Evolutionary conservation across 2,113 vertebrate genomes (phyloP), one percentile per base, ranked within the genome.

Genomic region (Coreoperca whiteheadi): DNA sequence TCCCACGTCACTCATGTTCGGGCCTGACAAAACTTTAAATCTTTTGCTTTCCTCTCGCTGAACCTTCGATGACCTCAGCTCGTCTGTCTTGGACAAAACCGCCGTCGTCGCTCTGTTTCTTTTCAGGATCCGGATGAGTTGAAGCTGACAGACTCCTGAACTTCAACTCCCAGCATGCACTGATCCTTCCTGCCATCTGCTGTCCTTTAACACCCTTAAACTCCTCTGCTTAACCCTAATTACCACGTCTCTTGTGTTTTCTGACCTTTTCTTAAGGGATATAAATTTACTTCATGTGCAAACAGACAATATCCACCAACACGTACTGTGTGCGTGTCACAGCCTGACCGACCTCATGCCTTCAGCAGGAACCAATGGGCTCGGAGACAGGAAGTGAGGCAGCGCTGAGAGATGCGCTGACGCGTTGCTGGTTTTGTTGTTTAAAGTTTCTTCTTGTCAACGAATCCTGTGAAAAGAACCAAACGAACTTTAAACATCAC

Each of bases 161-260:
- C 84, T 79, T 81, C 81, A 84, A 74, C 77, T 90, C 88, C 88
- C 88, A 86, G 88, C 80, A 83, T 81, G 70, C 86, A 68, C 46
- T 57, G 28, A 37, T 56, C 39, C 68, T 37, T 59, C 73, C 72
- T 70, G 75, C 30, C 73, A 81, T 63, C 70, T 79, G 82, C 39
- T 81, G 82, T 84, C 78, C 43, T 67, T 82, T 53, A 74, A 68
- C 30, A 34, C 34, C 30, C 37, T 8, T n/a, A 39, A 57, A 53
- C 41, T 46, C 57, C 66, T 67, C 10, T 2, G 53, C 25, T 69
- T 4, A 46, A 28, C 34, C n/a, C 59, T 3, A 69, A 74, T 64
- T 59, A 56, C 69, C 80, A 72, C 46, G 1, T 51, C 43, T 60
- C 32, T 53, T 28, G 14, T 48, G 25, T 61, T 51, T n/a, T n/a